phyloP scores from a whole-genome alignment of 2,797 vertebrate genomes.

The Chrysocyon brachyurus region DNA sequence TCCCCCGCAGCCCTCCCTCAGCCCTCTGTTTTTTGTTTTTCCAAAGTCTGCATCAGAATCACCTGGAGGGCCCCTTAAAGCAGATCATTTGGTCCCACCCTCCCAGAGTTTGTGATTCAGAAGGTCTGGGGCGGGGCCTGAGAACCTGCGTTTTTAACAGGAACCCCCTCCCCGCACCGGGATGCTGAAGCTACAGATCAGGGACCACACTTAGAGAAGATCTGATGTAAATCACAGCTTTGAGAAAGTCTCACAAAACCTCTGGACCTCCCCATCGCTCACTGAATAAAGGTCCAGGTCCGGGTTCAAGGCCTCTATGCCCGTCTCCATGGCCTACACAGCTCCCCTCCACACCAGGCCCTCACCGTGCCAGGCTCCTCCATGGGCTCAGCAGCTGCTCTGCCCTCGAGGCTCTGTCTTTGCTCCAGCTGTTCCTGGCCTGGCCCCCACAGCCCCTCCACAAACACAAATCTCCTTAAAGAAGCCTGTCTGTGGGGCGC shows the following conservation, averaged over 20 bases:
- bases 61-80: not conserved
- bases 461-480: not conserved
- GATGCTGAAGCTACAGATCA: not conserved
- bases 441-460: not conserved
- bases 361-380: not conserved
- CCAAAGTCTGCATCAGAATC: not conserved
- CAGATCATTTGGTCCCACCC: no score
- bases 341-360: not conserved
- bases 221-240: not conserved
- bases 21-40: not conserved
- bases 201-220: not conserved
- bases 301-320: not conserved
- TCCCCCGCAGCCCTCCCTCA: not conserved
- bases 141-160: not conserved
- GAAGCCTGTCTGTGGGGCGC: not conserved
- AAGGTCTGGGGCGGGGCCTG: not conserved
- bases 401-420: not conserved
- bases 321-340: fast-evolving
- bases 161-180: no score
- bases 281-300: not conserved
- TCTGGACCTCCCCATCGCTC: not conserved
- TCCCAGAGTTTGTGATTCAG: not conserved
- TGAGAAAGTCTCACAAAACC: not conserved
- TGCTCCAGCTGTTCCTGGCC: not conserved
- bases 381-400: not conserved